Base-by-base conservation (phyloP, 2,113 vertebrate genomes). In the Caracal caracal region DNA sequence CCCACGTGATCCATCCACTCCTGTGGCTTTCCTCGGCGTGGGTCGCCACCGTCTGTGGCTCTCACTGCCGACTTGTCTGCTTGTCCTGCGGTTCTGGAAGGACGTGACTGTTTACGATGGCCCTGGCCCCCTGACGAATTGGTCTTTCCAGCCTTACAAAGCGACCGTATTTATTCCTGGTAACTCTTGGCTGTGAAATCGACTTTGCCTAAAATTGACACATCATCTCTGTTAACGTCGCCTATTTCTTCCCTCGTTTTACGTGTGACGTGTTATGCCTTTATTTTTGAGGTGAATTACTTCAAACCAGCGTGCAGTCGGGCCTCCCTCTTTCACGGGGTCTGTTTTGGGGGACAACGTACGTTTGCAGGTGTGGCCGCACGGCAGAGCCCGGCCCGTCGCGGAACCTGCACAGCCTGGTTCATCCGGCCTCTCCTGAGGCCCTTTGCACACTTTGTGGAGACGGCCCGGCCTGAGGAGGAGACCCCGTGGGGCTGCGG, bases 371-470 rank as follows among this genome's bases (percentile, higher is more conserved):
- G 71, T 43, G 71, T 1, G 13, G 40, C 13, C 0, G 40, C 1
- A 7, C 24, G 40, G 26, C 40, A 28, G 1, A 43, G 6, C 73
- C 71, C 1, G 0, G 73, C 40, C 40, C 13, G 0, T 1, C 2
- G 0, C 5, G 4, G 33, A 26, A 7, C 5, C 43, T 1, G 10
- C 13, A 13, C 5, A 0, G 43, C 20, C 12, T 3, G 47, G 3
- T 6, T 5, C 17, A 5, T 20, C 59, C 0, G 2, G 47, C 6
- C 56, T 40, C 16, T 16, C 28, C 13, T 3, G 26, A 43, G 53
- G 4, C 10, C 66, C 49, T 17, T 51, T 40, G 1, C 5, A 13
- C 22, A 20, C 24, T 13, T 84, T 37, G 24, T 13, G 7, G 37
- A 84, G n/a, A 40, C 0, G 47, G 20, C 17, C 73, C n/a, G 1